These are phyloP conservation scores for Corydoras maculifer DNA, from an alignment of 2,113 vertebrate species.

Conservation along the genomic window DNA sequence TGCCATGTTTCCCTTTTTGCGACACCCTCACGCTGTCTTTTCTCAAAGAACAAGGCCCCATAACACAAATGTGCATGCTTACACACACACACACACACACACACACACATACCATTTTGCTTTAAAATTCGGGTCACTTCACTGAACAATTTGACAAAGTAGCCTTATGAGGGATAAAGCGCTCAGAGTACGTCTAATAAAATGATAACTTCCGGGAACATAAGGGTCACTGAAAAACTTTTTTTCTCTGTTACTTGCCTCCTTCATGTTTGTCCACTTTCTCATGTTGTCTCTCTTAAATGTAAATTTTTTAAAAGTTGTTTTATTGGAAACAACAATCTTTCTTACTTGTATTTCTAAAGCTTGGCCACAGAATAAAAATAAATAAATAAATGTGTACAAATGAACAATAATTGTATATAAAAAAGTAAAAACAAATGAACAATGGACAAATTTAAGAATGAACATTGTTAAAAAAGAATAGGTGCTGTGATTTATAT, in stretches of 20 bases:
- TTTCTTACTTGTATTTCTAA: no score
- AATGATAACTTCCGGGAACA: conserved; percentile 32
- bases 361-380: no score
- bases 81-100: conserved; percentile 41
- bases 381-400: neutral
- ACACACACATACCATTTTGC: conserved; percentile 65
- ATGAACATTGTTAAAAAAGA: no score
- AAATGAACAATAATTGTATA: neutral
- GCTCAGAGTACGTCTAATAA: conserved; percentile 39
- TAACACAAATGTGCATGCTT: conserved; percentile 36
- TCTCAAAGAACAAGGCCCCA: conserved; percentile 32
- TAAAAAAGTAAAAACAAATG: neutral
- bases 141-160: conserved; percentile 55
- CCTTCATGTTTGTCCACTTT: no score
- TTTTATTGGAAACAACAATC: no score
- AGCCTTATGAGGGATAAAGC: conserved; percentile 50
- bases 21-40: conserved; percentile 18
- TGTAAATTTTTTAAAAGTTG: no score
- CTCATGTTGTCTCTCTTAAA: no score
- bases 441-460: no score
- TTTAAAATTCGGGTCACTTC: conserved; percentile 65
- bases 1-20: conserved; percentile 29
- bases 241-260: neutral
- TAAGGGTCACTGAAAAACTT: neutral
- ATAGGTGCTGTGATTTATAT: no score